A percentile compares a stretch with the other conserved stretches of the same genome.
Conservation (phyloP, 2,113 vertebrate species). For the Pycnonotus jocosus region DNA sequence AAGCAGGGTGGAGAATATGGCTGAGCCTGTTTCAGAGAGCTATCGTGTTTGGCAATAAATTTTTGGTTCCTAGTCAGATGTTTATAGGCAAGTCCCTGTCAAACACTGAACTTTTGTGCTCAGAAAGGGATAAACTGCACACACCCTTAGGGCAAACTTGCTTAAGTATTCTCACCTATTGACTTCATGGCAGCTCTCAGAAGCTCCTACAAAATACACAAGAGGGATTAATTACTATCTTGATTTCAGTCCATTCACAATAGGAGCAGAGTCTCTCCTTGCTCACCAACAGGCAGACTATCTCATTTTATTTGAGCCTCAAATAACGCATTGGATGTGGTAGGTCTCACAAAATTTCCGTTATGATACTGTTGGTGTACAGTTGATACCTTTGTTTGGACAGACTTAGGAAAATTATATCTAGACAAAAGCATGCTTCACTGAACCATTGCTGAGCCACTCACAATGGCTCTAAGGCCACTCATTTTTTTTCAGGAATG, state of each 20-base stretch:
- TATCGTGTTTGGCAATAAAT: neutral
- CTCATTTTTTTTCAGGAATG: neutral
- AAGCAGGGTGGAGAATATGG: neutral
- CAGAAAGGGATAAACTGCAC: neutral
- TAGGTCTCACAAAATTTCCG: constrained; percentile 2
- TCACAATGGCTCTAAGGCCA: neutral
- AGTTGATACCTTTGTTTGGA: neutral
- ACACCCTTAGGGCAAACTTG: neutral
- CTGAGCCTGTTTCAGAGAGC: neutral
- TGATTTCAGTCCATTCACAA: neutral
- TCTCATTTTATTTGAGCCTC: neutral
- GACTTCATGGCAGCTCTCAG: neutral
- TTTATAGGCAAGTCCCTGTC: neutral
- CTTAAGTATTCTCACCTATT: neutral
- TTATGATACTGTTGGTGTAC: neutral
- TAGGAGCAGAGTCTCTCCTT: neutral
- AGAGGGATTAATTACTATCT: neutral
- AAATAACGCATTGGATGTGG: neutral
- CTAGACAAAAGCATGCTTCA: neutral
- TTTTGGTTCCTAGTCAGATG: neutral
- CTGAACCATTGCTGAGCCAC: neutral
- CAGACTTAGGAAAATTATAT: neutral
- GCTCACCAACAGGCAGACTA: neutral
- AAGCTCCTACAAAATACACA: neutral
- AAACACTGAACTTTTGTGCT: constrained; percentile 12